Evolutionary conservation across 2,888 invertebrate genomes (phyloP).

Genomic region (Phaedon cochleariae): DNA sequence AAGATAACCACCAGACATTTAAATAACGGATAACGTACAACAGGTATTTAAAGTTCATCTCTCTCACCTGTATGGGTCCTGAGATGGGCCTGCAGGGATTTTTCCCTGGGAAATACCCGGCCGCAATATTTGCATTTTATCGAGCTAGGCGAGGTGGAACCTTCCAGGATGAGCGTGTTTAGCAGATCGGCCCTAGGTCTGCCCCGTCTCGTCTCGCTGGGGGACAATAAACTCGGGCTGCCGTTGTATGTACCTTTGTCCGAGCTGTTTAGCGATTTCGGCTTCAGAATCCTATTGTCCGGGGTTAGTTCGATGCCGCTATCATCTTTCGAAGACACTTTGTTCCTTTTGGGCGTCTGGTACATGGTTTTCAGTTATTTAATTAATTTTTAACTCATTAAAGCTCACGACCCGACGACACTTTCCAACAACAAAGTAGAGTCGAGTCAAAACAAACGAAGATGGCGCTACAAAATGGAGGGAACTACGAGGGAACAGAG

Average conservation of each 20-base stretch:
- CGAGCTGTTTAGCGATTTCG: conserved; percentile 48
- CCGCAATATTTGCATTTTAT: conserved; percentile 77
- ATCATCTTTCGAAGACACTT: conserved; percentile 45
- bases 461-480: conserved; percentile 54
- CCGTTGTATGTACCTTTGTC: conserved; percentile 54
- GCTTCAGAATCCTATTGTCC: conserved; percentile 48
- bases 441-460: conserved; percentile 55
- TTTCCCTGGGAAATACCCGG: conserved; percentile 78
- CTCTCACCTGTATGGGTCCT: conserved; percentile 70
- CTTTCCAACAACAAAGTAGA: conserved; percentile 34
- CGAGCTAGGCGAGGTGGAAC: conserved; percentile 72
- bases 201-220: conserved; percentile 67
- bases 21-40: conserved; percentile 43
- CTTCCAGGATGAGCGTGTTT: conserved; percentile 73
- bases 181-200: conserved; percentile 77
- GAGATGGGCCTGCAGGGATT: conserved; percentile 75
- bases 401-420: conserved; percentile 41
- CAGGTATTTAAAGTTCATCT: conserved; percentile 46
- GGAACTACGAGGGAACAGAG: no score
- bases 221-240: conserved; percentile 51
- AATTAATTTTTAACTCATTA: conserved; percentile 42
- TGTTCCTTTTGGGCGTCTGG: conserved; percentile 54
- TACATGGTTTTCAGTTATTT: conserved; percentile 47
- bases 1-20: conserved; percentile 39
- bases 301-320: conserved; percentile 50